A percentile compares a stretch with the other conserved stretches of the same genome.
Evolutionary conservation across 2,888 invertebrate genomes (phyloP).

Genomic region (Elegia similella): DNA sequence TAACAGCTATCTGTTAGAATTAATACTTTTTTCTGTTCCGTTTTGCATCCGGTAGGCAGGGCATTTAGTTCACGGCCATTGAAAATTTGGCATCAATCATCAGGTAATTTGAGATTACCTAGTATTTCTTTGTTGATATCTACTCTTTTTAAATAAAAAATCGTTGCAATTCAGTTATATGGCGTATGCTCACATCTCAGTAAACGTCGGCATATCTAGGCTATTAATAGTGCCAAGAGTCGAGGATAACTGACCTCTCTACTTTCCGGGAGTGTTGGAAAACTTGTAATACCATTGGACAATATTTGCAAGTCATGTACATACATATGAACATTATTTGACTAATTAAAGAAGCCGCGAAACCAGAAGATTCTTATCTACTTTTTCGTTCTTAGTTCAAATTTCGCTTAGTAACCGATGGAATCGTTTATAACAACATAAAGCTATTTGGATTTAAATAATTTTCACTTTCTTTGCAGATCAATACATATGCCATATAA

Average conservation of each 20-base stretch:
- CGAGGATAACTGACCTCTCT: not conserved
- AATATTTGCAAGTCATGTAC: not conserved
- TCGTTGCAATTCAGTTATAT: too few species aligned
- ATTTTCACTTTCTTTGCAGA: too few species aligned
- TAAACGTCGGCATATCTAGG: not conserved
- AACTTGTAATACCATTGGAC: not conserved
- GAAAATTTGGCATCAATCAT: slow-evolving; percentile 33
- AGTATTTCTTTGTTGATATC: not conserved
- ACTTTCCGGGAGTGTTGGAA: not conserved
- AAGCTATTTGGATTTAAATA: too few species aligned
- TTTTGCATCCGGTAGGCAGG: slow-evolving; percentile 52
- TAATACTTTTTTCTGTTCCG: slow-evolving; percentile 58
- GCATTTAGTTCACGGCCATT: slow-evolving; percentile 59
- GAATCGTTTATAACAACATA: too few species aligned
- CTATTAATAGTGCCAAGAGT: not conserved
- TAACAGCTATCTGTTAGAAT: slow-evolving; percentile 73
- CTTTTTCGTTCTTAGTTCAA: too few species aligned
- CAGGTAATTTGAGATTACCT: slow-evolving; percentile 25
- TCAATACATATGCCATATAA: too few species aligned
- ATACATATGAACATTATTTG: not conserved
- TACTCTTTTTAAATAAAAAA: too few species aligned
- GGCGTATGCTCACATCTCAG: not conserved
- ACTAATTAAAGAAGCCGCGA: not conserved
- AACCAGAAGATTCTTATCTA: not conserved
- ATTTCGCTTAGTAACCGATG: too few species aligned